These are phyloP conservation scores for Drosophila aldrichi DNA, from an alignment of 2,888 invertebrate species.

Conservation along the genomic window DNA sequence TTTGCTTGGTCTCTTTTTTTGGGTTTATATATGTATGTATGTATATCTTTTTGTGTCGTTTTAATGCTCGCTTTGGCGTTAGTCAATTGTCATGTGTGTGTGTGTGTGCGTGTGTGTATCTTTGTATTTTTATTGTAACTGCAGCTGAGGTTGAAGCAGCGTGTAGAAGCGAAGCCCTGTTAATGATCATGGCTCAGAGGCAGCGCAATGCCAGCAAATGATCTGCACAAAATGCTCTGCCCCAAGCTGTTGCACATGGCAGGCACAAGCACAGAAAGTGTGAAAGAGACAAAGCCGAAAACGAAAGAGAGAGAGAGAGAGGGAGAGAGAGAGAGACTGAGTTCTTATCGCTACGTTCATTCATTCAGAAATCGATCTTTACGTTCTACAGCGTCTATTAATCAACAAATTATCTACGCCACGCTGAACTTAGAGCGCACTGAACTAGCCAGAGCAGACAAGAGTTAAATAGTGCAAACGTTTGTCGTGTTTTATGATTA, in stretches of 20 bases:
- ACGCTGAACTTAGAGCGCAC: not conserved
- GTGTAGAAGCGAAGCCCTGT: constrained; percentile 34
- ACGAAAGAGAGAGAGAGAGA: not conserved
- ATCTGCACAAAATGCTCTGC: constrained; percentile 31
- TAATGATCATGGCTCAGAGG: constrained; percentile 62
- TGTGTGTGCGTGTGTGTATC: constrained; percentile 6
- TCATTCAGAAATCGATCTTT: constrained; percentile 12
- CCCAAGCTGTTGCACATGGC: constrained; percentile 10
- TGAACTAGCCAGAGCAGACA: not conserved
- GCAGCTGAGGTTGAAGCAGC: constrained; percentile 22
- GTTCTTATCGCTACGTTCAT: constrained; percentile 18
- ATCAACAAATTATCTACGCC: constrained; percentile 4
- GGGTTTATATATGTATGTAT: constrained; percentile 27
- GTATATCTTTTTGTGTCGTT: constrained; percentile 51
- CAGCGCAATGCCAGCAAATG: constrained; percentile 19
- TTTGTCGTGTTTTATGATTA: constrained; percentile 1
- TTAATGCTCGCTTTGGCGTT: constrained; percentile 69
- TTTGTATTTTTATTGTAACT: constrained; percentile 38
- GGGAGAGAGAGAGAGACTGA: not conserved
- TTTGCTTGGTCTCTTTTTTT: constrained; percentile 40
- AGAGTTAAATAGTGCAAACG: constrained; percentile 4
- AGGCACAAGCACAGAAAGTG: not conserved
- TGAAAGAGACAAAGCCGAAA: not conserved
- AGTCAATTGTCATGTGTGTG: constrained; percentile 59
- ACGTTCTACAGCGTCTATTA: constrained; percentile 1